A percentile compares a stretch with the other conserved stretches of the same genome.
These are phyloP conservation scores for Monomorium pharaonis DNA, from an alignment of 1,140 invertebrate genomes.

Conservation along the genomic window DNA sequence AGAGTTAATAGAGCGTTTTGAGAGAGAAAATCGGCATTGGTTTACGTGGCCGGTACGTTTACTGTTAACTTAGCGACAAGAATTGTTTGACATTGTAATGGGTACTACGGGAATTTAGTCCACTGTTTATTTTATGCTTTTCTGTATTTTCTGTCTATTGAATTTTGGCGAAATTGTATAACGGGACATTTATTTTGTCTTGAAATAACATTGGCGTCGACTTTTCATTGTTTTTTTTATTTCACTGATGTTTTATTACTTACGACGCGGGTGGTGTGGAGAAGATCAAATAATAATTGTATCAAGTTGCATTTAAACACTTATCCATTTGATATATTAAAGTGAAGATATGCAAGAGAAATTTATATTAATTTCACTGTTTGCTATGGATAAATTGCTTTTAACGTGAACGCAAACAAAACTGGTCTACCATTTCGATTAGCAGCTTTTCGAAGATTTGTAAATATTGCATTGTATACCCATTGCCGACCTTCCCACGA, in stretches of 20 bases:
- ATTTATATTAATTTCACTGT: constrained; percentile 43
- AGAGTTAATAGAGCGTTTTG: constrained; percentile 46
- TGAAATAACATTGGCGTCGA: constrained; percentile 33
- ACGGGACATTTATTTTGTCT: constrained; percentile 43
- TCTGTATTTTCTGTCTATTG: constrained; percentile 55
- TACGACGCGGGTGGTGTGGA: neutral
- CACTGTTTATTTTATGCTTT: constrained; percentile 45
- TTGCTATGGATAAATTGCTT: constrained; percentile 31
- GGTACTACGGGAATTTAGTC: constrained; percentile 34
- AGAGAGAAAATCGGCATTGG: neutral
- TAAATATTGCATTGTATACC: constrained; percentile 48
- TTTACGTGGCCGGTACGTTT: neutral
- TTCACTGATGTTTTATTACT: constrained; percentile 40
- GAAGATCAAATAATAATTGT: constrained; percentile 31
- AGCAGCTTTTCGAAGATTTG: constrained; percentile 52
- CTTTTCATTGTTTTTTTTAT: constrained; percentile 30
- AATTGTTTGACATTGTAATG: constrained; percentile 53
- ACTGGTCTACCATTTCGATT: constrained; percentile 29
- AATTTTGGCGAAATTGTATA: constrained; percentile 44
- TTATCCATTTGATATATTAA: neutral
- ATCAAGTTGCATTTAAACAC: neutral
- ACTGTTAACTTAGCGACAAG: constrained; percentile 53
- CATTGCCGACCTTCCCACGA: constrained; percentile 19
- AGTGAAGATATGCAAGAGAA: neutral
- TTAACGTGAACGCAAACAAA: constrained; percentile 38